These are phyloP conservation scores for Corydoras sp. DNA, from an alignment of 2,113 vertebrate species.

Conservation along the genomic window DNA sequence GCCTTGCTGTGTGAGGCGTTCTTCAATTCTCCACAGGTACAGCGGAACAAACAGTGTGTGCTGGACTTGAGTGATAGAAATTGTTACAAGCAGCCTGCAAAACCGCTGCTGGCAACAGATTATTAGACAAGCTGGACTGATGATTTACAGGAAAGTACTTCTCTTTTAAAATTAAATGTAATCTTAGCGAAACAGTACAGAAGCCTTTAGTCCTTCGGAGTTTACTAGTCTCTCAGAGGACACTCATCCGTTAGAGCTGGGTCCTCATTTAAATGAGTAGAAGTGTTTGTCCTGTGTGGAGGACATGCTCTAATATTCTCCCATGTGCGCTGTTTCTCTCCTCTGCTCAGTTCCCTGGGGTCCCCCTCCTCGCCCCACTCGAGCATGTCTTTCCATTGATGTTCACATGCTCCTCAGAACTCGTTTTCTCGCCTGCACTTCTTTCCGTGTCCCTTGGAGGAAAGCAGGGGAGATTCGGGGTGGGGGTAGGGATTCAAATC, in stretches of 20 bases:
- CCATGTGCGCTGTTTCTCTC: slow-evolving; percentile 21
- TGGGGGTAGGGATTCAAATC: too few species aligned
- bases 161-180: not conserved
- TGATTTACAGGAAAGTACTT: too few species aligned
- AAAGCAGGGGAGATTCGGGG: slow-evolving; percentile 14
- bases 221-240: slow-evolving; percentile 6
- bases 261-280: slow-evolving; percentile 34
- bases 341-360: not conserved
- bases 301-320: slow-evolving; percentile 40
- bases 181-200: not conserved
- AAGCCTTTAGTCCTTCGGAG: slow-evolving; percentile 1
- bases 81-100: not conserved
- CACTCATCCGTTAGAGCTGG: not conserved
- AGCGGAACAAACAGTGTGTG: not conserved
- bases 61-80: slow-evolving; percentile 1
- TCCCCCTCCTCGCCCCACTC: not conserved
- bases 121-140: too few species aligned
- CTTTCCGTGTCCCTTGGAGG: slow-evolving; percentile 33
- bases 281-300: slow-evolving; percentile 36
- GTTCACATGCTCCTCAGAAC: slow-evolving; percentile 50
- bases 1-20: slow-evolving; percentile 18
- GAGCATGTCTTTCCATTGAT: slow-evolving; percentile 41
- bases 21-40: not conserved
- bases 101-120: too few species aligned
- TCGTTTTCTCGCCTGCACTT: slow-evolving; percentile 35